Percentiles rank a stretch among this genome's conserved stretches.
Conservation (phyloP, 2,797 vertebrate genomes). For the Trachops cirrhosus region DNA sequence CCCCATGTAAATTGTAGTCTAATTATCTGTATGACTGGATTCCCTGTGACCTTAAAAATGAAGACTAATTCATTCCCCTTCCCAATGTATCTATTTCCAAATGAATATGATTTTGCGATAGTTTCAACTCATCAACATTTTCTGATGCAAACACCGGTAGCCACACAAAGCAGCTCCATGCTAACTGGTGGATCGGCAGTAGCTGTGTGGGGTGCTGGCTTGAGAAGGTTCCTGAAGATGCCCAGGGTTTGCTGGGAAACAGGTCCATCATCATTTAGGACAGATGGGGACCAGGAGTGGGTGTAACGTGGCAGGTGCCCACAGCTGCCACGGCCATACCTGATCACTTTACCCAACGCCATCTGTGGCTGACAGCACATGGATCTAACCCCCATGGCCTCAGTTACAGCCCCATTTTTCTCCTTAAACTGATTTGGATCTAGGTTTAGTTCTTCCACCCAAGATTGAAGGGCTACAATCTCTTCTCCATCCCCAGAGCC, state of each 20-base stretch:
- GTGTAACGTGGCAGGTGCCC: not conserved
- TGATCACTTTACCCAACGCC: not conserved
- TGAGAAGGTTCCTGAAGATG: not conserved
- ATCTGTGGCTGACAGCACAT: not conserved
- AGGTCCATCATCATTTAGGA: not conserved
- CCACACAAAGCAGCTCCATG: not conserved
- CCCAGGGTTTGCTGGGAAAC: not conserved
- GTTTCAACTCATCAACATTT: not conserved
- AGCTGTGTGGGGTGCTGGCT: not conserved
- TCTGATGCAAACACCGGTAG: not conserved
- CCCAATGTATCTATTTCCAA: slow-evolving; percentile 2
- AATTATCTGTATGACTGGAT: slow-evolving; percentile 16
- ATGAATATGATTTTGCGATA: not conserved
- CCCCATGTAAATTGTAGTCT: not conserved
- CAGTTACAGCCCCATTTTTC: not conserved
- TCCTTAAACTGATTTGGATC: not conserved
- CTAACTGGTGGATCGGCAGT: not conserved
- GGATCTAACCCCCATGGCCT: not conserved
- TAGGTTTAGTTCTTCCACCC: not conserved
- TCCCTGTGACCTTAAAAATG: not conserved
- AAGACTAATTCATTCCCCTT: not conserved
- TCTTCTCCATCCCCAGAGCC: not conserved
- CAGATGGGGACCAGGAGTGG: not conserved
- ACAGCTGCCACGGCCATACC: not conserved
- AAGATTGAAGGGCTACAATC: not conserved